phyloP scores from a whole-genome alignment of 2,113 vertebrate genomes.

The Montifringilla adamsi region DNA sequence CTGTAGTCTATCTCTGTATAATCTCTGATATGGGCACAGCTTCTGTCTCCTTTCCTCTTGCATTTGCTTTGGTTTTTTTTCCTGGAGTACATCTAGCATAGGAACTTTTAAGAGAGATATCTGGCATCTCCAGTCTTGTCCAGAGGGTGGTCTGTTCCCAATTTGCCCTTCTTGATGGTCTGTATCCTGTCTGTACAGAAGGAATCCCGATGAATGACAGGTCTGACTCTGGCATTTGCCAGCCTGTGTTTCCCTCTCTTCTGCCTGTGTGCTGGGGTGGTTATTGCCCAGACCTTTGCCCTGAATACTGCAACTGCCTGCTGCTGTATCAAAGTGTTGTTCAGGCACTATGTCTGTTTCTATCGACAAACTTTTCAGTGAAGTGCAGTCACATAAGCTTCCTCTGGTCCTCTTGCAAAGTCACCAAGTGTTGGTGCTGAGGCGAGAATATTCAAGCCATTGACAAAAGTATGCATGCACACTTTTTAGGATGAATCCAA shows the following conservation, averaged over 20 bases:
- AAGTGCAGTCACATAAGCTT: background rate
- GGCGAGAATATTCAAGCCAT: background rate
- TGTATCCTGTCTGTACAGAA: background rate
- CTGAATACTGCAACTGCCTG: background rate
- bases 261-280: background rate
- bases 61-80: background rate
- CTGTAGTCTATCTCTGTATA: background rate
- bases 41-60: background rate
- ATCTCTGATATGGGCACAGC: background rate
- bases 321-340: background rate
- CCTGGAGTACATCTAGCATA: background rate
- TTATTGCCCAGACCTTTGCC: background rate
- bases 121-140: background rate
- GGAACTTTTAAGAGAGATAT: background rate
- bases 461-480: background rate
- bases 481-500: background rate
- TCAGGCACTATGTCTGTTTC: background rate
- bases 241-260: background rate
- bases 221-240: background rate
- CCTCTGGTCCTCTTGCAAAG: background rate
- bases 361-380: background rate
- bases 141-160: rapidly evolving
- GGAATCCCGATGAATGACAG: background rate
- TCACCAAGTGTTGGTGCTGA: background rate
- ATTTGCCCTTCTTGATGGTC: background rate